Evolutionary conservation across 2,888 invertebrate genomes (phyloP), one percentile per base, ranked within the genome.

Genomic region (Lomographa bimaculata): DNA sequence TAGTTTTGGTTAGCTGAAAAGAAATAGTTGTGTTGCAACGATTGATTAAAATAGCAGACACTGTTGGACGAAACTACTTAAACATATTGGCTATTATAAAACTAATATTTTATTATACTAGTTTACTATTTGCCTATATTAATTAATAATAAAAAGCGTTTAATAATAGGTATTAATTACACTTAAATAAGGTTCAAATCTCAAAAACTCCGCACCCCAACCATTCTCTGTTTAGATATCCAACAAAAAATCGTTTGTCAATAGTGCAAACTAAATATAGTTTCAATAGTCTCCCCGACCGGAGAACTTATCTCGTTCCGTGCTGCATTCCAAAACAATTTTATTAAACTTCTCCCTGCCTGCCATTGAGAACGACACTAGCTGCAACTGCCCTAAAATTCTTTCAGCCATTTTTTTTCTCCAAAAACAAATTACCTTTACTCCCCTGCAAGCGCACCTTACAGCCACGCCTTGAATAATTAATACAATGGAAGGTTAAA

Each of bases 401-500:
- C 80, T 75, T 82, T 77, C 63, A 64, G 60, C 59, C 61, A 66
- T 76, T 77, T 76, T 70, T 79, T 70, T 75, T 69, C 40, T 56
- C 44, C 54, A 62, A 80, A 82, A 84, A 84, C 83, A 85, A 87
- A 86, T 86, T 85, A 74, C 72, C 75, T 71, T 68, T 68, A 77
- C 79, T 61, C 82, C 75, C 79, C 64, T 68, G 63, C 77, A 67
- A 75, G 71, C 82, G 73, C 83, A 86, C 86, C 86, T 87, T 80
- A 80, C 78, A 71, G 79, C 79, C 71, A 71, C 82, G 71, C 79
- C 79, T 78, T 87, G 87, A 86, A 87, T 89, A 89, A 87, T 87
- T 89, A 87, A 89, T 86, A 86, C 85, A 85, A 87, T 85, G 80
- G 81, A 76, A 86, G 84, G 85, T 86, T 84, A 86, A 86, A 87